Percentiles rank a stretch among this genome's conserved stretches.
These are phyloP conservation scores for Scaptomyza graminum DNA, from an alignment of 1,140 invertebrate species.

Conservation along the genomic window DNA sequence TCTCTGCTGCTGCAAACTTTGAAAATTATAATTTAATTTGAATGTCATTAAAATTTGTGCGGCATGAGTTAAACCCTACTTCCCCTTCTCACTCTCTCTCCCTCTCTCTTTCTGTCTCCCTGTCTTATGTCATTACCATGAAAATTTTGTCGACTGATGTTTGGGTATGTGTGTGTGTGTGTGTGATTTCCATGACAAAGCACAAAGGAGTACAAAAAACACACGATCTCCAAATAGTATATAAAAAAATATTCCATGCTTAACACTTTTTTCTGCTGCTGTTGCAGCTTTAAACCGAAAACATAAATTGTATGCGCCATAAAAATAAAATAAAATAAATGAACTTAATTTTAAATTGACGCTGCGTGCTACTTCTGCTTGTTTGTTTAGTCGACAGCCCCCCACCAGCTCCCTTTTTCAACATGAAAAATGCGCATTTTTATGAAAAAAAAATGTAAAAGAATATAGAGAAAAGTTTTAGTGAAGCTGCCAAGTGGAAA, in stretches of 20 bases:
- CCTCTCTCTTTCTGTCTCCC: constrained; percentile 20
- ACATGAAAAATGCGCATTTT: constrained; percentile 58
- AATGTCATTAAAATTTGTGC: constrained; percentile 79
- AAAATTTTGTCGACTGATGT: background rate
- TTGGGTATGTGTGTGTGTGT: too few relatives aligned
- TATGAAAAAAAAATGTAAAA: too few relatives aligned
- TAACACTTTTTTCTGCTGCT: constrained; percentile 8
- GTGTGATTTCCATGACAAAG: background rate
- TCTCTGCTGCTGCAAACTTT: constrained; percentile 58
- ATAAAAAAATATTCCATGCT: background rate
- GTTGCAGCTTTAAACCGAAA: constrained; percentile 15
- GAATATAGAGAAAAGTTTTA: constrained; percentile 45
- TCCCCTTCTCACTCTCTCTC: background rate
- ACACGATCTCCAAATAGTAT: constrained; percentile 1
- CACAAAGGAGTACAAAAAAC: background rate
- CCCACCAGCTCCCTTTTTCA: background rate
- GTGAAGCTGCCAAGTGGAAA: constrained; percentile 34
- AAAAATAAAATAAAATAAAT: constrained; percentile 48
- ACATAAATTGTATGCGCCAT: constrained; percentile 40
- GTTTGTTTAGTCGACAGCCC: background rate
- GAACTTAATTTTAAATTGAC: constrained; percentile 45
- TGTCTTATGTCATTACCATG: constrained; percentile 1
- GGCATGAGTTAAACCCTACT: constrained; percentile 28
- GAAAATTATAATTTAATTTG: constrained; percentile 81
- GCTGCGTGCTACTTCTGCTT: constrained; percentile 2